These are phyloP conservation scores for Linepithema humile DNA, from an alignment of 1,140 invertebrate species.

Conservation along the genomic window DNA sequence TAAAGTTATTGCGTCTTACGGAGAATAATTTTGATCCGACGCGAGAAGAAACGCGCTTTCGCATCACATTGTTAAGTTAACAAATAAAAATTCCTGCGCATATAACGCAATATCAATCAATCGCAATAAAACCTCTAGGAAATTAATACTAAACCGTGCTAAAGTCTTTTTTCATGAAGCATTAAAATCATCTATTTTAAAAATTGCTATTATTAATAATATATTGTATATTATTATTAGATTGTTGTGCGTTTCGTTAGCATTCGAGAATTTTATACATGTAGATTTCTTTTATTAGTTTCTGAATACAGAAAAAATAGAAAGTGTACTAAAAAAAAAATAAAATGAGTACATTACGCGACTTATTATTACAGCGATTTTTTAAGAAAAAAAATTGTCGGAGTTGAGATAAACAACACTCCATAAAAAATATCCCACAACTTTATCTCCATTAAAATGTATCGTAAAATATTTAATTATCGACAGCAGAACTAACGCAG, in stretches of 20 bases:
- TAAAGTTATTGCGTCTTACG: neutral
- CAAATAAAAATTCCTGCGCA: conserved; percentile 21
- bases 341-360: no score
- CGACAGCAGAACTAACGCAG: neutral
- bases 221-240: no score
- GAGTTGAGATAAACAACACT: no score
- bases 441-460: neutral
- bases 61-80: conserved; percentile 1
- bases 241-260: no score
- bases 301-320: no score
- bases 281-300: no score
- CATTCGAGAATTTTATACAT: no score
- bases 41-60: neutral
- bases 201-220: no score
- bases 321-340: no score
- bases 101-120: neutral
- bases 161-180: neutral
- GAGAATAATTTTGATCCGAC: conserved; percentile 15
- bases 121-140: neutral
- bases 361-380: no score
- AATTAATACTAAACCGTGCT: neutral
- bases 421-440: neutral
- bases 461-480: conserved; percentile 1
- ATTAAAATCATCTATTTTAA: conserved; percentile 15
- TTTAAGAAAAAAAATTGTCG: no score